Evolutionary conservation across 2,888 invertebrate species (phyloP).

Genomic region (Rhingia rostrata): DNA sequence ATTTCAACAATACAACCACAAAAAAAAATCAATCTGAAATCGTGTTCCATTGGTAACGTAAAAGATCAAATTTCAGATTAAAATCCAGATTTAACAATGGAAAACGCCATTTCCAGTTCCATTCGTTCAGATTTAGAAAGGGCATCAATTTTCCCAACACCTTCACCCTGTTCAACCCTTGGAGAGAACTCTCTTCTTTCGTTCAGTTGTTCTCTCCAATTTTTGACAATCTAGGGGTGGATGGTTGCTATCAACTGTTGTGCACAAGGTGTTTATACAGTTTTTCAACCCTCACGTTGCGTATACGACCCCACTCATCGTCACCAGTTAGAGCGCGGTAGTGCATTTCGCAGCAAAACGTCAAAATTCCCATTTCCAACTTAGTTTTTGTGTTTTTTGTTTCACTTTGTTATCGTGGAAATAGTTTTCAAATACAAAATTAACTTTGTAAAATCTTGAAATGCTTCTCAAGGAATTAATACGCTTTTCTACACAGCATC

Average conservation of each 20-base stretch:
- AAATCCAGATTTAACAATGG: too few relatives aligned
- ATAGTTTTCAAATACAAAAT: slow-evolving; percentile 7
- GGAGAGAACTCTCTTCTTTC: slow-evolving; percentile 17
- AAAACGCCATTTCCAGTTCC: too few relatives aligned
- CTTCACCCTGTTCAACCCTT: slow-evolving; percentile 37
- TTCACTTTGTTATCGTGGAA: slow-evolving; percentile 5
- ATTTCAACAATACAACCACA: too few relatives aligned
- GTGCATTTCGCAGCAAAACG: slow-evolving; percentile 30
- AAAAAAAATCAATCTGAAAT: too few relatives aligned
- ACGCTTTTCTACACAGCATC: slow-evolving; percentile 87
- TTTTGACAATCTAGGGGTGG: slow-evolving; percentile 38
- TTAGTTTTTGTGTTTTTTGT: slow-evolving; percentile 28
- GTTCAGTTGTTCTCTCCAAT: background rate
- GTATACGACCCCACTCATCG: slow-evolving; percentile 57
- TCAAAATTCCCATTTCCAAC: slow-evolving; percentile 37
- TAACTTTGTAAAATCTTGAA: background rate
- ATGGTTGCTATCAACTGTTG: slow-evolving; percentile 51
- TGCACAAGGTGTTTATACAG: slow-evolving; percentile 56
- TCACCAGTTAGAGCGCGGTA: slow-evolving; percentile 33
- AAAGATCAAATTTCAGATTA: too few relatives aligned
- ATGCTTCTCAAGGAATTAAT: slow-evolving; percentile 85
- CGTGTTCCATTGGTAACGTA: too few relatives aligned
- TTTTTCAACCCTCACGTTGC: slow-evolving; percentile 58
- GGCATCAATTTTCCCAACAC: background rate
- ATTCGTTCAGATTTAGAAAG: background rate